Conservation (phyloP, 2,113 vertebrate species). For the Vulpes lagopus region DNA sequence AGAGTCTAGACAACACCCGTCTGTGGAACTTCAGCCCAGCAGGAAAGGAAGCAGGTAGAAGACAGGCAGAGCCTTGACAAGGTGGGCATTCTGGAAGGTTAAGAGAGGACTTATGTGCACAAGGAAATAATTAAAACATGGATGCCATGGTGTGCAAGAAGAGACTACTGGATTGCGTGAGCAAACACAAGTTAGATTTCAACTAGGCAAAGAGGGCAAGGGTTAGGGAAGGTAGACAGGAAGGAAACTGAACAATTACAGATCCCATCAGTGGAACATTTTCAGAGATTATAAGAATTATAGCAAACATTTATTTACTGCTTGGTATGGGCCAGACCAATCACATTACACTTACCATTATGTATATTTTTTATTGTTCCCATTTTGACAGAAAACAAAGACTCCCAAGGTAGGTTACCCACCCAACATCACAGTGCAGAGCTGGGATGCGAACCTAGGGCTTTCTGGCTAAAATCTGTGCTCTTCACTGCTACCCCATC, state of each 20-base stretch:
- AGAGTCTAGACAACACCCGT: neutral
- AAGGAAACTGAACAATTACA: neutral
- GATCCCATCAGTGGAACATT: neutral
- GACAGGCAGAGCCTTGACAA: too few species aligned
- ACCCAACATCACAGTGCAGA: neutral
- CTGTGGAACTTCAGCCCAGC: neutral
- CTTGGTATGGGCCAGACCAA: rapidly evolving
- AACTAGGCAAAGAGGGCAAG: too few species aligned
- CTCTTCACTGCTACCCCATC: neutral
- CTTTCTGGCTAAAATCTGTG: neutral
- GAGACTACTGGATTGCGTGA: rapidly evolving
- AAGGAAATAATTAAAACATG: neutral
- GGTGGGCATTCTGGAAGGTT: rapidly evolving
- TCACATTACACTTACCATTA: rapidly evolving
- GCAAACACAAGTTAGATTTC: neutral
- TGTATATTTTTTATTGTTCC: neutral
- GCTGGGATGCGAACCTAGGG: neutral
- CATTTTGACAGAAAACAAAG: neutral
- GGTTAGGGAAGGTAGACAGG: neutral
- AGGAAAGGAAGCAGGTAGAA: neutral
- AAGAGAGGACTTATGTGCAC: neutral
- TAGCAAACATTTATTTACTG: too few species aligned
- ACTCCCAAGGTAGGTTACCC: neutral
- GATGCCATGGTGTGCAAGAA: rapidly evolving
- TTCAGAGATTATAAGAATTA: neutral